Evolutionary conservation across 2,888 invertebrate species (phyloP), one percentile per base, ranked within the genome.

Genomic region (Oscheius onirici): DNA sequence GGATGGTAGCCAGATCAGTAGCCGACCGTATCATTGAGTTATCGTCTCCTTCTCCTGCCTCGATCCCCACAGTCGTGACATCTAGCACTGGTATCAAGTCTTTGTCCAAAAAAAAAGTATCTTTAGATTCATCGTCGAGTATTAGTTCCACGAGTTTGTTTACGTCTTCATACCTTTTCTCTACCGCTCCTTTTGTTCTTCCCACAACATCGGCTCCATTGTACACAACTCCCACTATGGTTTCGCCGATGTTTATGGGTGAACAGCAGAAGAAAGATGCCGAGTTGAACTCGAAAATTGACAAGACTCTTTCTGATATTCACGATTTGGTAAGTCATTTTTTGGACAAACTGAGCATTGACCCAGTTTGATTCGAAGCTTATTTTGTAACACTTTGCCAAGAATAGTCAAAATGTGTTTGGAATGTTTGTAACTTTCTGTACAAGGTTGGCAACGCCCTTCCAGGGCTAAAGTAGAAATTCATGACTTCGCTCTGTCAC

Each of bases 231-330:
- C 46, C 55, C 15, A 49, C 69, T 13, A 49, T 58, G 17, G 51
- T 40, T 10, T 15, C 26, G 1, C 22, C 40, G n/a, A n/a, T 15
- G 41, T 6, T 22, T 11, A 13, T 58, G 10, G 41, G 6, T n/a
- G 63, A 63, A 3, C 24, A 46, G 26, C n/a, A 63, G 49, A 63
- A 46, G 26, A 46, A 34, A 17, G 63, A 46, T n/a, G 63, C 63
- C 8, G 63, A 46, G 15, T 26, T 70, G 20, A 61, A 70, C 41
- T 63, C 70, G 28, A 52, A 49, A n/a, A 79, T 79, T 28, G 79
- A 77, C 60, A 77, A 75, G 49, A 79, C 79, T 13, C 74, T 79
- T 70, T 74, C 74, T 11, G 79, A 79, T 68, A 75, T 79, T 24
- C 74, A 79, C 54, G 70, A 71, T 26, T 58, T 79, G 44, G 60